A percentile compares a stretch with the other conserved stretches of the same genome.
phyloP scores from a whole-genome alignment of 2,113 vertebrate genomes.

The Dicrurus megarhynchus region DNA sequence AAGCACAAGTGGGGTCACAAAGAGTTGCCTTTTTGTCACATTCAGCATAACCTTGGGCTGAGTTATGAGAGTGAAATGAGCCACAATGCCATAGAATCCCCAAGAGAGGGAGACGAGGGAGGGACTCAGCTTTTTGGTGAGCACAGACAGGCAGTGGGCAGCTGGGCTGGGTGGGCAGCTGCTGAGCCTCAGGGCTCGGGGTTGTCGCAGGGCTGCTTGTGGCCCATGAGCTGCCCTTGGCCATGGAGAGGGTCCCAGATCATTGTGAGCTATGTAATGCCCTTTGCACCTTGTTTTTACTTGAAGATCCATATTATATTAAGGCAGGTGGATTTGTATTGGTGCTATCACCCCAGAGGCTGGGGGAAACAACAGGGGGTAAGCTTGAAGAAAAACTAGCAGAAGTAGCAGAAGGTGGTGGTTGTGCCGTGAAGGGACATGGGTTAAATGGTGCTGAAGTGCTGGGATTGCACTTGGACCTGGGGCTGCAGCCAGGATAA shows the following conservation, averaged over 20 bases:
- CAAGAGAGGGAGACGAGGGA: background rate
- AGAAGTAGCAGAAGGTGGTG: background rate
- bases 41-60: background rate
- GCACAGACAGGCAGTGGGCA: background rate
- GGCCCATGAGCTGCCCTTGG: fast-evolving
- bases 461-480: background rate
- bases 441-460: background rate
- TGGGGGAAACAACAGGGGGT: background rate
- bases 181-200: fast-evolving
- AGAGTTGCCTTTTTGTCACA: background rate
- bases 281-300: fast-evolving
- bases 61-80: background rate
- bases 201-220: background rate
- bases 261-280: background rate
- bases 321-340: background rate
- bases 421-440: background rate
- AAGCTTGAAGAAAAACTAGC: background rate
- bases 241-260: background rate
- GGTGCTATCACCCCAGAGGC: background rate
- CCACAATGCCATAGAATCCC: fast-evolving
- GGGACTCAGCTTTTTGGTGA: background rate
- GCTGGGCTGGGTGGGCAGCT: background rate
- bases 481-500: background rate
- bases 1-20: background rate
- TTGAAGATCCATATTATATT: fast-evolving